phyloP scores from a whole-genome alignment of 2,888 invertebrate species.

The Acleris sparsana region DNA sequence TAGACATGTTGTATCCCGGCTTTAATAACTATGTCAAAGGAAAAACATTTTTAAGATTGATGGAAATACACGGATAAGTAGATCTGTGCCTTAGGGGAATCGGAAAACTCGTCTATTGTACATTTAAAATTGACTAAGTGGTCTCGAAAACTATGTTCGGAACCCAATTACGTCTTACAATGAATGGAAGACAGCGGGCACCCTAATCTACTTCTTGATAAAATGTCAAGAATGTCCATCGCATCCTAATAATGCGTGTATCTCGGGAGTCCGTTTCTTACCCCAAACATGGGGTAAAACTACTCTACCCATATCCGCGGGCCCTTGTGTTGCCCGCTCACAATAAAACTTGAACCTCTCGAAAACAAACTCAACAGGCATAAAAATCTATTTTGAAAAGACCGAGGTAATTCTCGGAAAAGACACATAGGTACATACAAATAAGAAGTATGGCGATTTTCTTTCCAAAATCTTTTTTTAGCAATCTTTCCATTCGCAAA shows the following conservation, averaged over 20 bases:
- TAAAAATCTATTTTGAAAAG: constrained; percentile 50
- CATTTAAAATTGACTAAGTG: constrained; percentile 14
- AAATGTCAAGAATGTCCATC: constrained; percentile 55
- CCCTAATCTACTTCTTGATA: constrained; percentile 53
- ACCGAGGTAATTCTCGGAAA: constrained; percentile 22
- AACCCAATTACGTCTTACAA: constrained; percentile 37
- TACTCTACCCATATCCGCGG: constrained; percentile 35
- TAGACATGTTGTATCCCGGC: background rate
- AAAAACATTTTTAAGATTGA: too few relatives aligned
- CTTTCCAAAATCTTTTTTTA: too few relatives aligned
- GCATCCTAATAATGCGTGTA: constrained; percentile 52
- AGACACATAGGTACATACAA: constrained; percentile 8
- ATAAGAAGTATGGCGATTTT: too few relatives aligned
- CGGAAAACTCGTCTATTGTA: too few relatives aligned
- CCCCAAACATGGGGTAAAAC: constrained; percentile 55
- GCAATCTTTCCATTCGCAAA: too few relatives aligned
- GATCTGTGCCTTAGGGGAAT: too few relatives aligned
- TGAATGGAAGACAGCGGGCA: constrained; percentile 43
- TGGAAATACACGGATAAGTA: too few relatives aligned
- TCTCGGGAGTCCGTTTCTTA: constrained; percentile 63
- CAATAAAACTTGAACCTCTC: constrained; percentile 59
- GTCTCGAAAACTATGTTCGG: constrained; percentile 1
- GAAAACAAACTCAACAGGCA: constrained; percentile 67
- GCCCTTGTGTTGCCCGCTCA: constrained; percentile 42
- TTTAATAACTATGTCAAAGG: too few relatives aligned